Conservation (phyloP, 2,797 vertebrate genomes). For the Gorsachius magnificus region DNA sequence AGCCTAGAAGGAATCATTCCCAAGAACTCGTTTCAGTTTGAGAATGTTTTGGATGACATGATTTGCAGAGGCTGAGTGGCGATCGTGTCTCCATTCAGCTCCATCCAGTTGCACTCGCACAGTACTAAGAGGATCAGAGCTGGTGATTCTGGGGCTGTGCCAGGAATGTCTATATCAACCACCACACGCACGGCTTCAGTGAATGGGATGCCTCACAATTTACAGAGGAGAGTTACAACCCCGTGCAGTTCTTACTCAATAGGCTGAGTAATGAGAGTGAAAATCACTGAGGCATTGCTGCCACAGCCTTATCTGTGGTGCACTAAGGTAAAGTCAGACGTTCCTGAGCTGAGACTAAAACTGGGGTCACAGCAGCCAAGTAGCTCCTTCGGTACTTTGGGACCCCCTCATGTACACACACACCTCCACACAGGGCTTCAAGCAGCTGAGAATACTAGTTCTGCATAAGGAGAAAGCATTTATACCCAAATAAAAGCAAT, state of each 20-base stretch:
- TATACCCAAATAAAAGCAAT: neutral
- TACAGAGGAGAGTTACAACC: neutral
- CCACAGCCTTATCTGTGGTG: neutral
- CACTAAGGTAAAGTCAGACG: neutral
- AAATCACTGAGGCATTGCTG: neutral
- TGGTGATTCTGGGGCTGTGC: neutral
- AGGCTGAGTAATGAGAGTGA: neutral
- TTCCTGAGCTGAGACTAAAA: neutral
- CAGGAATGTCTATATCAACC: neutral
- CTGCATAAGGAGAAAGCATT: neutral
- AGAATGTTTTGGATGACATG: neutral
- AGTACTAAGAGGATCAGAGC: neutral
- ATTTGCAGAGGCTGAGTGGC: neutral
- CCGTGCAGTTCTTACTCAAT: neutral
- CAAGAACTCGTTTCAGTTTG: neutral
- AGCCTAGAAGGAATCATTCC: neutral
- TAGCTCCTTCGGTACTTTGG: neutral
- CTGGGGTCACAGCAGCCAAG: neutral
- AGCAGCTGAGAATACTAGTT: neutral
- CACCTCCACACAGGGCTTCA: neutral
- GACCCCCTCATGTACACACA: too few relatives aligned
- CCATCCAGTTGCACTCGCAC: fast-evolving
- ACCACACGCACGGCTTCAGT: neutral
- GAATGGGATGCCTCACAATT: neutral
- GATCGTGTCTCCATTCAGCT: neutral